Evolutionary conservation across 2,888 invertebrate genomes (phyloP).

Genomic region (Drosophila sordidula): DNA sequence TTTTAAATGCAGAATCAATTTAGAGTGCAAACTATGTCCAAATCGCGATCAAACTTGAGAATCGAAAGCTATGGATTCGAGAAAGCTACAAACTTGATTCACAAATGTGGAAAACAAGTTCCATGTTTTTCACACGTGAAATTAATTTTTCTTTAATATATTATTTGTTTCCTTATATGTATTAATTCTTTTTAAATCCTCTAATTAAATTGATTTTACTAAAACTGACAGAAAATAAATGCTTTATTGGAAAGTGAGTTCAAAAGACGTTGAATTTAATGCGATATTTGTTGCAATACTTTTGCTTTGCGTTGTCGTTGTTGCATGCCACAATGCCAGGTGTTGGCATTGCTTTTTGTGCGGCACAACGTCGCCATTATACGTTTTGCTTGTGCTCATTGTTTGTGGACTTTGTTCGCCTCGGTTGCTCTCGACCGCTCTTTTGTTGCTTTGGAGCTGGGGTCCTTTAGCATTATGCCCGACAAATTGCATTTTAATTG

Average conservation of each 20-base stretch:
- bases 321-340: slow-evolving; percentile 14
- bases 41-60: too few species aligned
- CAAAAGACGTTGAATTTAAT: slow-evolving; percentile 21
- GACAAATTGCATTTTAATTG: slow-evolving; percentile 77
- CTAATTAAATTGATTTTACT: background rate
- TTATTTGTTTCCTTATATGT: too few species aligned
- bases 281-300: slow-evolving; percentile 27
- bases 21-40: too few species aligned
- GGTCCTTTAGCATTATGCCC: slow-evolving; percentile 51
- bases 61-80: too few species aligned
- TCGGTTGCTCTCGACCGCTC: slow-evolving; percentile 16
- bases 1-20: too few species aligned
- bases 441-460: slow-evolving; percentile 28
- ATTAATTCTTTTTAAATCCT: too few species aligned
- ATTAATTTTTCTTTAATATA: too few species aligned
- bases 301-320: background rate
- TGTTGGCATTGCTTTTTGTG: slow-evolving; percentile 17
- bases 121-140: too few species aligned
- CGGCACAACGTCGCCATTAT: slow-evolving; percentile 20
- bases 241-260: slow-evolving; percentile 5
- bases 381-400: slow-evolving; percentile 32
- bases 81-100: too few species aligned
- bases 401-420: slow-evolving; percentile 37
- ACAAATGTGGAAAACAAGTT: too few species aligned
- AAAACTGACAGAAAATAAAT: background rate